Conservation (phyloP, 1,140 invertebrate genomes). For the Vanessa atalanta region DNA sequence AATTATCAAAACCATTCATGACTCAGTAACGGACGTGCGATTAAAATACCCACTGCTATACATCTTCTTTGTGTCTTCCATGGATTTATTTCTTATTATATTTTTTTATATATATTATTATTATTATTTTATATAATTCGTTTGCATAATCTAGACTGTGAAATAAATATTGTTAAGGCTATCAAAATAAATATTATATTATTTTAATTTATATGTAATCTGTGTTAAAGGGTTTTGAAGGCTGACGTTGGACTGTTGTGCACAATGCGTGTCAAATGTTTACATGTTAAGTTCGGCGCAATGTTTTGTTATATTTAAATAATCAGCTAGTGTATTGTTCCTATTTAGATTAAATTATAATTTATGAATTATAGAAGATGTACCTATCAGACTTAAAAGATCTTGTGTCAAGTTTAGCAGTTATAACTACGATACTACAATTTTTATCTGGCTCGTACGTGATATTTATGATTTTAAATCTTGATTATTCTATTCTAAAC, state of each 20-base stretch:
- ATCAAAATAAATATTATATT: no score
- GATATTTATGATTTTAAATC: constrained; percentile 9
- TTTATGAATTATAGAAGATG: constrained; percentile 39
- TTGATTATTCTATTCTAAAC: background rate
- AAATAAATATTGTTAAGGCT: no score
- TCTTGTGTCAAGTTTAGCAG: constrained; percentile 58
- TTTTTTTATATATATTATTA: no score
- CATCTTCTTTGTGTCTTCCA: no score
- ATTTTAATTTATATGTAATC: no score
- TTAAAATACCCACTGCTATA: no score
- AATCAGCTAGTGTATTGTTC: background rate
- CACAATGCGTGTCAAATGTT: background rate
- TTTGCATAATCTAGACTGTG: no score
- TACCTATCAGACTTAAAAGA: constrained; percentile 47
- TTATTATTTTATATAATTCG: no score
- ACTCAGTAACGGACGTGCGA: no score
- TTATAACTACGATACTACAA: constrained; percentile 64
- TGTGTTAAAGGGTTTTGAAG: background rate
- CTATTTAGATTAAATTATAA: background rate
- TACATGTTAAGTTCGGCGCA: background rate
- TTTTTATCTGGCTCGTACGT: constrained; percentile 69
- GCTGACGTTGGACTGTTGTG: no score
- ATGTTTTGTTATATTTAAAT: constrained; percentile 1
- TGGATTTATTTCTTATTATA: no score
- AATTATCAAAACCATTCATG: no score